phyloP scores from a whole-genome alignment of 1,140 invertebrate genomes.

The Trichonephila clavipes region DNA sequence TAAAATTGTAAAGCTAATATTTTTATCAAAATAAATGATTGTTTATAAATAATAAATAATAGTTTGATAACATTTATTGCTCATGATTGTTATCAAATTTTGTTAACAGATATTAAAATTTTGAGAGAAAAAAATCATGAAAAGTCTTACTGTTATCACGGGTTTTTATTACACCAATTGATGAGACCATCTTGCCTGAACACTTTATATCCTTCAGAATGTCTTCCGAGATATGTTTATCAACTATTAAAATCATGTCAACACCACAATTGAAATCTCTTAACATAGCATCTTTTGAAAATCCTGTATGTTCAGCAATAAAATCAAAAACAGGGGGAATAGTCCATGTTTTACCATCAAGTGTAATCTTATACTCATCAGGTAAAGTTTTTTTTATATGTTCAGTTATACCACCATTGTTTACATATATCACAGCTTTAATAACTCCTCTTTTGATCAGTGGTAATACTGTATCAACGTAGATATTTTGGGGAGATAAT shows the following conservation, averaged over 20 bases:
- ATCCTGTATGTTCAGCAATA: constrained; percentile 84
- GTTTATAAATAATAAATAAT: no score
- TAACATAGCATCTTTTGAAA: constrained; percentile 89
- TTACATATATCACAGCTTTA: constrained; percentile 96
- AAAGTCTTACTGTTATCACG: constrained; percentile 32
- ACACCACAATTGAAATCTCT: constrained; percentile 96
- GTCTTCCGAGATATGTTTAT: constrained; percentile 82
- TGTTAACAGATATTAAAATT: not conserved
- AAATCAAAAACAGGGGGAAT: constrained; percentile 87
- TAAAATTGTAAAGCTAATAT: no score
- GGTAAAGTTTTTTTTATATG: constrained; percentile 94
- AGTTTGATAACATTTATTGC: no score
- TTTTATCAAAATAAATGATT: no score
- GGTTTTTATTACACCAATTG: constrained; percentile 79
- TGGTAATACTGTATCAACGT: constrained; percentile 89
- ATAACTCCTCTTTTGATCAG: constrained; percentile 87
- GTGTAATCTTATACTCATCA: constrained; percentile 83
- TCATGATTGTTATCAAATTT: no score
- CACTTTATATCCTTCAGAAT: constrained; percentile 81
- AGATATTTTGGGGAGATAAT: constrained; percentile 94
- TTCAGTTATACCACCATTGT: constrained; percentile 94
- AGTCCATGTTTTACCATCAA: constrained; percentile 89
- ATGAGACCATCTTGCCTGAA: constrained; percentile 78
- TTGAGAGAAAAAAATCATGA: not conserved
- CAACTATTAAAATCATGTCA: constrained; percentile 91